A percentile compares a stretch with the other conserved stretches of the same genome.
These are phyloP conservation scores for Ramphastos sulfuratus DNA, from an alignment of 2,113 vertebrate genomes.

Conservation along the genomic window DNA sequence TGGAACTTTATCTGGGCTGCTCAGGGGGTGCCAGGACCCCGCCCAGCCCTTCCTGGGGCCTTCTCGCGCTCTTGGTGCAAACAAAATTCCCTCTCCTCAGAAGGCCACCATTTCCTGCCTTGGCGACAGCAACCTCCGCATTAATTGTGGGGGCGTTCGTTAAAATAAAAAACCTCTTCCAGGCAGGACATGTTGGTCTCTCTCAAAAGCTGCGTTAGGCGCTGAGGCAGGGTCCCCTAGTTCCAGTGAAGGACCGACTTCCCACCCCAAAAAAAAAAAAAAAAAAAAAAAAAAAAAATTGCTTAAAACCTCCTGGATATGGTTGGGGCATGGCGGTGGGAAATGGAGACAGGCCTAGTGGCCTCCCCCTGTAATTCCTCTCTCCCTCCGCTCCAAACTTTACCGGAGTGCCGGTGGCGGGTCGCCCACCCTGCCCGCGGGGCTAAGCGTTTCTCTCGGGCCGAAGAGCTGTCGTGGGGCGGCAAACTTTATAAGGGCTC, in stretches of 20 bases:
- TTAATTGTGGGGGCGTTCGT: background rate
- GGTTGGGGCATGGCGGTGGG: background rate
- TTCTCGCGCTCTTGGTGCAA: background rate
- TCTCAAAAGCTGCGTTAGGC: background rate
- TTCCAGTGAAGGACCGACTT: background rate
- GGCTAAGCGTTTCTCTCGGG: background rate
- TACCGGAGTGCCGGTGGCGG: background rate
- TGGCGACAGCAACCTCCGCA: background rate
- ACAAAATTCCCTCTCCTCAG: background rate
- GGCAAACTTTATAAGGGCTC: background rate
- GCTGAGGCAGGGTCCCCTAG: background rate
- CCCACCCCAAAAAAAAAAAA: no score
- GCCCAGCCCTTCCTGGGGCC: background rate
- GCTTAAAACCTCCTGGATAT: background rate
- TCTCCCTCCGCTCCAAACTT: slow-evolving; percentile 9
- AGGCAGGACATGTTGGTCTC: background rate
- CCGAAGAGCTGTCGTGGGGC: background rate
- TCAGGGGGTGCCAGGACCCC: background rate
- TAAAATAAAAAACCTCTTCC: background rate
- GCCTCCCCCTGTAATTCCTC: background rate
- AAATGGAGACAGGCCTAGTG: background rate
- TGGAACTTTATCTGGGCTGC: slow-evolving; percentile 3
- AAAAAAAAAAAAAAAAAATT: background rate
- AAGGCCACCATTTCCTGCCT: background rate
- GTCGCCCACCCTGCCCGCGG: background rate